Percentiles rank a stretch among this genome's conserved stretches.
phyloP scores from a whole-genome alignment of 2,888 invertebrate genomes.

The Napeogenes sylphis region DNA sequence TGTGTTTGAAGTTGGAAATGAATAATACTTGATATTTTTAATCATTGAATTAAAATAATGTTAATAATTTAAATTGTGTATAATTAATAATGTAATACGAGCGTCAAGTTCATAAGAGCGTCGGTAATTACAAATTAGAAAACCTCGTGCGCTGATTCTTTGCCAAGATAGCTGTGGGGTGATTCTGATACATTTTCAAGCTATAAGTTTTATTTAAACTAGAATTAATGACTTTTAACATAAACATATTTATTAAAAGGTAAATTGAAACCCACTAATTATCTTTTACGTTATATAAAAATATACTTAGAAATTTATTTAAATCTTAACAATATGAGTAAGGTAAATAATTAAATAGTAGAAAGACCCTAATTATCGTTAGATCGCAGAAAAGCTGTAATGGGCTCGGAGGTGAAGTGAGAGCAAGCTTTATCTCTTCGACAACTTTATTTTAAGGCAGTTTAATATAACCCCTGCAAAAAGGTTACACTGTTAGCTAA shows the following conservation, averaged over 20 bases:
- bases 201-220: neutral
- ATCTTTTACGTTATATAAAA: too few species aligned
- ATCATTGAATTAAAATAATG: neutral
- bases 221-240: too few species aligned
- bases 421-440: conserved; percentile 25
- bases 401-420: conserved; percentile 22
- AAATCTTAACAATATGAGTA: neutral
- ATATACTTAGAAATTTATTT: too few species aligned
- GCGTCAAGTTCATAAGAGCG: conserved; percentile 10
- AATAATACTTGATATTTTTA: neutral
- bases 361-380: conserved; percentile 12
- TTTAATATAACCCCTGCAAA: conserved; percentile 1
- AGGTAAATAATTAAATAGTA: neutral
- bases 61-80: conserved; percentile 2
- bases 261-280: too few species aligned
- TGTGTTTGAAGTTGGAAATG: neutral
- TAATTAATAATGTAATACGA: too few species aligned
- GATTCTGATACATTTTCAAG: conserved; percentile 30
- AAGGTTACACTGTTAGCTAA: conserved; percentile 1
- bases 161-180: conserved; percentile 35
- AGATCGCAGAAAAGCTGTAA: conserved; percentile 19
- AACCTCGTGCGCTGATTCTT: conserved; percentile 37
- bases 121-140: conserved; percentile 59
- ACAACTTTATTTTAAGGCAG: conserved; percentile 20
- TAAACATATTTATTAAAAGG: too few species aligned